Percentiles rank a stretch among this genome's conserved stretches.
Conservation (phyloP, 1,140 invertebrate genomes). For the Harpegnathos saltator region DNA sequence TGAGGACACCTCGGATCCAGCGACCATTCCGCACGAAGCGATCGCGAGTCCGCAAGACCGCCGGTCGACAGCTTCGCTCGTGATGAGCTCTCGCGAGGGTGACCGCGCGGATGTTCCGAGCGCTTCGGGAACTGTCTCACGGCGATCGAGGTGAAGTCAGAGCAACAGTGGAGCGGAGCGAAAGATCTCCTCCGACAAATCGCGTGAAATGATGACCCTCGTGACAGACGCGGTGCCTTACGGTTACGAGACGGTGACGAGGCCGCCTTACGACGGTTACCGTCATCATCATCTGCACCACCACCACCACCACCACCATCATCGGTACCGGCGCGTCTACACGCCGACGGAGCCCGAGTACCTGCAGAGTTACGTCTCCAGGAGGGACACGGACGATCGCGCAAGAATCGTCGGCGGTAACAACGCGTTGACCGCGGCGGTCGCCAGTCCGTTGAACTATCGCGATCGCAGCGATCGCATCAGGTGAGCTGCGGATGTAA, state of each 20-base stretch:
- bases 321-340: constrained; percentile 73
- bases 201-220: constrained; percentile 84
- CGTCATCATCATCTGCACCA: constrained; percentile 76
- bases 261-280: constrained; percentile 79
- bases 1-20: not conserved
- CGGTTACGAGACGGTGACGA: constrained; percentile 79
- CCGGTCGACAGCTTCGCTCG: not conserved
- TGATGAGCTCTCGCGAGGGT: constrained; percentile 30
- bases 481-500: constrained; percentile 63
- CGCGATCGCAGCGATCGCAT: constrained; percentile 78
- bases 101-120: constrained; percentile 38
- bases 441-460: constrained; percentile 73
- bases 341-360: constrained; percentile 75
- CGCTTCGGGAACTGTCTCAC: not conserved
- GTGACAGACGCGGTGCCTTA: constrained; percentile 82
- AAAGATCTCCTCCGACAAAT: not conserved
- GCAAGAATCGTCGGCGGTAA: constrained; percentile 71
- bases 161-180: not conserved
- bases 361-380: constrained; percentile 73
- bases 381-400: constrained; percentile 75
- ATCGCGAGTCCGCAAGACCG: not conserved
- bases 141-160: not conserved
- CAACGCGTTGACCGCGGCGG: constrained; percentile 70
- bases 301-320: constrained; percentile 52
- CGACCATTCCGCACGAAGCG: too few species aligned